phyloP scores from a whole-genome alignment of 2,113 vertebrate genomes.

The Stegastes partitus region DNA sequence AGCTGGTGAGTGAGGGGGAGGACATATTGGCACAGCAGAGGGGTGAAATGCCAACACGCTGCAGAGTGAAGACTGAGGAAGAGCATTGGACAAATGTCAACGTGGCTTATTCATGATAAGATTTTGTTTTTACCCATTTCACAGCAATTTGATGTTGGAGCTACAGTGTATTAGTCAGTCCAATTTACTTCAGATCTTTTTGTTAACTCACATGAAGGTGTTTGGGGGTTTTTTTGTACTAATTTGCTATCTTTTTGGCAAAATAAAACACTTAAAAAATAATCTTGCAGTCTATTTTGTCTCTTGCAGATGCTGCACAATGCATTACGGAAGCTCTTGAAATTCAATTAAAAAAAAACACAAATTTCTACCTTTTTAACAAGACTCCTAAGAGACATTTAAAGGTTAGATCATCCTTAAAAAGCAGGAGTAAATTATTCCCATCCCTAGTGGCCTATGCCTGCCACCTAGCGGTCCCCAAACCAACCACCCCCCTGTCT shows the following conservation, averaged over 20 bases:
- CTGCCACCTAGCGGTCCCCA: conserved; percentile 69
- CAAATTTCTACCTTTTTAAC: background rate
- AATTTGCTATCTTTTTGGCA: background rate
- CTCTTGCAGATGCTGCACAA: background rate
- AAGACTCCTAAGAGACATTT: background rate
- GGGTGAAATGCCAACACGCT: conserved; percentile 80
- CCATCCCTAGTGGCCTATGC: conserved; percentile 48
- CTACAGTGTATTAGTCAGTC: background rate
- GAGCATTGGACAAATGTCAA: conserved; percentile 77
- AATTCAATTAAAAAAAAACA: background rate
- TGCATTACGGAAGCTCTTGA: conserved; percentile 10
- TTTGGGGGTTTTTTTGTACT: background rate
- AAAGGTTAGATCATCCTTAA: conserved; percentile 14
- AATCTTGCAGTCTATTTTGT: background rate
- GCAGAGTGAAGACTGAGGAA: conserved; percentile 65
- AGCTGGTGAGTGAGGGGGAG: conserved; percentile 75
- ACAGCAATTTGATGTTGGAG: conserved; percentile 18
- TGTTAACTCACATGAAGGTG: background rate
- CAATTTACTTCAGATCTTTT: background rate
- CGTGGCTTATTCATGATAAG: conserved; percentile 67
- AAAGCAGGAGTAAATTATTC: conserved; percentile 21
- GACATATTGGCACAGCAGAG: conserved; percentile 76
- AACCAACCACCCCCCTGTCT: background rate
- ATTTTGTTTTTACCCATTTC: conserved; percentile 49
- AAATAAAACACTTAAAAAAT: background rate